phyloP scores from a whole-genome alignment of 2,113 vertebrate species.

The Pteruthius melanotis region DNA sequence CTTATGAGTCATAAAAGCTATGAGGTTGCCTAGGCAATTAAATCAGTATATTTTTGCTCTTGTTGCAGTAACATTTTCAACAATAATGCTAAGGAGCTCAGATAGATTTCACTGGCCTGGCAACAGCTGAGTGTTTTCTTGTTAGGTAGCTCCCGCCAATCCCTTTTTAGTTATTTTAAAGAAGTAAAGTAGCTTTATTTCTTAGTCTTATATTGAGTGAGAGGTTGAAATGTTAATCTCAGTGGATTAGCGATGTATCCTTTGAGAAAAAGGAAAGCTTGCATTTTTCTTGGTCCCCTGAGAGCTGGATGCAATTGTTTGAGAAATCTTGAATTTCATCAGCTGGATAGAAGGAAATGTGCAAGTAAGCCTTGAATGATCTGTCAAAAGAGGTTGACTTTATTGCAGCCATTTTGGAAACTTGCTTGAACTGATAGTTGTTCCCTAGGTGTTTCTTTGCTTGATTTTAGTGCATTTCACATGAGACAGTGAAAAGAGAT shows the following conservation, averaged over 20 bases:
- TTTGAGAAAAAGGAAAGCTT: conserved; percentile 29
- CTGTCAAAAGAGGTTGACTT: conserved; percentile 3
- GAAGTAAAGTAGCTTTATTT: conserved; percentile 66
- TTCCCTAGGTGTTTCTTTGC: neutral
- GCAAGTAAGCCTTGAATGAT: neutral
- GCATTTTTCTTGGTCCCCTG: neutral
- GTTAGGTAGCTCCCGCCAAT: conserved; percentile 34
- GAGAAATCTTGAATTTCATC: conserved; percentile 52
- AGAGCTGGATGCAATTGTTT: conserved; percentile 1
- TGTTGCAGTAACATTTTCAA: conserved; percentile 21
- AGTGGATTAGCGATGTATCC: conserved; percentile 33
- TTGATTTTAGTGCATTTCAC: neutral
- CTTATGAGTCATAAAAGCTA: neutral
- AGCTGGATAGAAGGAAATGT: neutral
- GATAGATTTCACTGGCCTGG: conserved; percentile 30
- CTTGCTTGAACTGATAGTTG: neutral
- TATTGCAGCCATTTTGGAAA: neutral
- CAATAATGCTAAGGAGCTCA: neutral
- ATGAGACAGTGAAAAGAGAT: neutral
- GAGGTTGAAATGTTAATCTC: conserved; percentile 68
- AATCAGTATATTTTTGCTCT: neutral
- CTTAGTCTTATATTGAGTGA: conserved; percentile 46
- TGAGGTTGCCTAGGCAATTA: conserved; percentile 43
- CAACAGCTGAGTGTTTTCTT: conserved; percentile 36
- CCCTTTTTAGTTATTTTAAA: conserved; percentile 39